Percentiles rank a stretch among this genome's conserved stretches.
Conservation (phyloP, 2,797 vertebrate genomes). For the Pipistrellus pygmaeus region DNA sequence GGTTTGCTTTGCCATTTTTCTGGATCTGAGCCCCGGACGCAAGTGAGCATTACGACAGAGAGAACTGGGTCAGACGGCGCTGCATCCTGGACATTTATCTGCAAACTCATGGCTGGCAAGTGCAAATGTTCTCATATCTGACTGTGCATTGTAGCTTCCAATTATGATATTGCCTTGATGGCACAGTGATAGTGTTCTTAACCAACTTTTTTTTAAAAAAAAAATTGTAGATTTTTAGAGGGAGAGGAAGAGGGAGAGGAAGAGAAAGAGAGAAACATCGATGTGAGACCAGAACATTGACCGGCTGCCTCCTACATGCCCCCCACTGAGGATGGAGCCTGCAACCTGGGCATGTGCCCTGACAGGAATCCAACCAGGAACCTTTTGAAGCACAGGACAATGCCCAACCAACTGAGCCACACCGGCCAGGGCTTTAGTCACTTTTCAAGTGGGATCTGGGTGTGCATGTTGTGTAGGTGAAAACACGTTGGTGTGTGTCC, state of each 20-base stretch:
- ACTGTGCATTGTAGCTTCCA: background rate
- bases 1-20: background rate
- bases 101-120: background rate
- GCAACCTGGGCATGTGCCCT: background rate
- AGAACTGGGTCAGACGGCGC: background rate
- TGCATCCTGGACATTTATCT: background rate
- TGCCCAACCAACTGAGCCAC: background rate
- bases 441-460: background rate
- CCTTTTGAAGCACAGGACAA: background rate
- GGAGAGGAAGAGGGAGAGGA: background rate
- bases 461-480: background rate
- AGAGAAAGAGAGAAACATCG: background rate
- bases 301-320: background rate
- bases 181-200: background rate
- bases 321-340: background rate
- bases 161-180: no score
- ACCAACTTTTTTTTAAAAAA: background rate
- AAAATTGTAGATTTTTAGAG: background rate
- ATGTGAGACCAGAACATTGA: background rate
- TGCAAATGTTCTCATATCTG: background rate
- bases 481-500: background rate
- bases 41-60: background rate
- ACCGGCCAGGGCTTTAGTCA: background rate
- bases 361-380: background rate
- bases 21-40: background rate